phyloP scores from a whole-genome alignment of 2,888 invertebrate genomes.

The Drosophila emarginata region DNA sequence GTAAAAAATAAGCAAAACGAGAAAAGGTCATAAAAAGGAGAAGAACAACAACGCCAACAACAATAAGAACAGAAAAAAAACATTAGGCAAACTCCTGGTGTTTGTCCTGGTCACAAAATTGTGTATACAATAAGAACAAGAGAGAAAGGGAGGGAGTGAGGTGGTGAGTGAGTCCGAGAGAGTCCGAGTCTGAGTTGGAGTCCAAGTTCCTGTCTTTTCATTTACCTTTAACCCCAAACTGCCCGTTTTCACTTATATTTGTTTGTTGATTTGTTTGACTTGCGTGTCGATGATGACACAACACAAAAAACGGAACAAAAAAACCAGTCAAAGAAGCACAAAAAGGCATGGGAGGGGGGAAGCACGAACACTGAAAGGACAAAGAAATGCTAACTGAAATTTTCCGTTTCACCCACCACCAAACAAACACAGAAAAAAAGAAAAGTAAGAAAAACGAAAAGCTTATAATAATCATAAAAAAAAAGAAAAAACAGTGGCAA shows the following conservation, averaged over 20 bases:
- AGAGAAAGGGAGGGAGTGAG: neutral
- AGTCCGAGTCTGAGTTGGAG: neutral
- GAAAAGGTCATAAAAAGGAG: constrained; percentile 20
- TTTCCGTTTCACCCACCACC: constrained; percentile 30
- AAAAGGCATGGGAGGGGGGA: constrained; percentile 4
- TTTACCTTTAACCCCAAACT: constrained; percentile 28
- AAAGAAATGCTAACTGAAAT: constrained; percentile 54
- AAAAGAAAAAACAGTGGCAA: constrained; percentile 50
- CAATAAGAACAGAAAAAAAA: constrained; percentile 25
- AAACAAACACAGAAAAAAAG: constrained; percentile 9
- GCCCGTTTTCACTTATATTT: constrained; percentile 63
- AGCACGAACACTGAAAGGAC: constrained; percentile 24
- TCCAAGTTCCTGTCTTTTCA: constrained; percentile 45
- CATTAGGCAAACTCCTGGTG: constrained; percentile 23
- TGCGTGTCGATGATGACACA: constrained; percentile 79
- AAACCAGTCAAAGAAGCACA: neutral
- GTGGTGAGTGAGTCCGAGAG: no score
- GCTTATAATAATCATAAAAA: constrained; percentile 70
- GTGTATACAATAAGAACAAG: constrained; percentile 54
- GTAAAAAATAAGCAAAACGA: constrained; percentile 62
- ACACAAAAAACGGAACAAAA: constrained; percentile 43
- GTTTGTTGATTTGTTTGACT: constrained; percentile 78
- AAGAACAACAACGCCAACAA: constrained; percentile 29
- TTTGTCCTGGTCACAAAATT: constrained; percentile 68
- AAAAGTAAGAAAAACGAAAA: constrained; percentile 15